Conservation (phyloP, 2,888 invertebrate species). For the Euproctis similis region DNA sequence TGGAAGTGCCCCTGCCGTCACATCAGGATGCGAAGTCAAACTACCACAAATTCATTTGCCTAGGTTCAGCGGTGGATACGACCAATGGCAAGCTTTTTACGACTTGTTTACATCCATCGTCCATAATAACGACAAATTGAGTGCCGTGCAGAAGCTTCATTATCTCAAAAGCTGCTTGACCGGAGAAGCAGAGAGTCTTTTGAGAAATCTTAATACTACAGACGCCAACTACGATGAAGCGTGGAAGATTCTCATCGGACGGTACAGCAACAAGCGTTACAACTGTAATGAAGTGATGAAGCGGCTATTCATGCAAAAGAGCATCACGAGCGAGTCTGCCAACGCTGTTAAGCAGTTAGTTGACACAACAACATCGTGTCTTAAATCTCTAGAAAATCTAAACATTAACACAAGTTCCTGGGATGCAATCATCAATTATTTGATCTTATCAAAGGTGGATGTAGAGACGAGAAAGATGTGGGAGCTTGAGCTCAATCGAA, state of each 20-base stretch:
- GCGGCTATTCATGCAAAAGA: constrained; percentile 5
- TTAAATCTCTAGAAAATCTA: not conserved
- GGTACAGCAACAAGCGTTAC: constrained; percentile 8
- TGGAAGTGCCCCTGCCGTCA: too few species aligned
- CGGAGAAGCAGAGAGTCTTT: constrained; percentile 6
- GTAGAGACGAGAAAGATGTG: constrained; percentile 4
- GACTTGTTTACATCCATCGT: constrained; percentile 7
- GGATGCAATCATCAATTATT: constrained; percentile 1
- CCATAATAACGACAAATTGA: constrained; percentile 3
- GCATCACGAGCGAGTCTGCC: not conserved
- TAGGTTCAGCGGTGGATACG: constrained; percentile 6
- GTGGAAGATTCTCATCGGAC: not conserved
- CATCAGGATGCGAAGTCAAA: constrained; percentile 4
- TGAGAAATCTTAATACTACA: constrained; percentile 6
- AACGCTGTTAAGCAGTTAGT: not conserved
- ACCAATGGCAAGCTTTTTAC: constrained; percentile 6
- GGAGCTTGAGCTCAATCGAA: constrained; percentile 3
- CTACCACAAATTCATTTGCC: constrained; percentile 5
- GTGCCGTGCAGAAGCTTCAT: constrained; percentile 6
- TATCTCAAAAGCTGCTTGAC: constrained; percentile 5
- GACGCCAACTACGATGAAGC: not conserved
- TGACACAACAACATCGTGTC: not conserved
- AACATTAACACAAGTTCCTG: not conserved
- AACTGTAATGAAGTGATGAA: constrained; percentile 6
- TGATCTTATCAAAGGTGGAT: constrained; percentile 3